These are phyloP conservation scores for Chiridota heheva DNA, from an alignment of 35 echinoderm and acorn worm species.

Conservation along the genomic window DNA sequence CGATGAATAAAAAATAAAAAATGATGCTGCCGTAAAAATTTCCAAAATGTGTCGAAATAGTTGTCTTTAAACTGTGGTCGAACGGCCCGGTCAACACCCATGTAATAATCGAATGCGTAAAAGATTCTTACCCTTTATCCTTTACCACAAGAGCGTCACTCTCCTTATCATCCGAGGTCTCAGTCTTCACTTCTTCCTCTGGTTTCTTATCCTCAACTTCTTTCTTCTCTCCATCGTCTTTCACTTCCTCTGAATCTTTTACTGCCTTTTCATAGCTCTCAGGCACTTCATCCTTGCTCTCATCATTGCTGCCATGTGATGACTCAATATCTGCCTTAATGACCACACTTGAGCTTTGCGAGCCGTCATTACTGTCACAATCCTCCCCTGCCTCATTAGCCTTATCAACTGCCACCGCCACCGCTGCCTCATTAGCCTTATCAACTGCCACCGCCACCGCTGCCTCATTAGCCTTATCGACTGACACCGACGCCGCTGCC, in stretches of 20 bases:
- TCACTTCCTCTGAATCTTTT: neutral
- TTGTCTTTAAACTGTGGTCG: no score
- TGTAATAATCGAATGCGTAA: no score
- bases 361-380: slow-evolving; percentile 2
- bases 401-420: slow-evolving; percentile 10
- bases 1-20: no score
- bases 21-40: no score
- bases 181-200: no score
- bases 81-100: no score
- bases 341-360: slow-evolving; percentile 11
- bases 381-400: slow-evolving; percentile 21
- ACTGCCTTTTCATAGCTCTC: neutral
- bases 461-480: slow-evolving; percentile 1
- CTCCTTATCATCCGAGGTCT: no score
- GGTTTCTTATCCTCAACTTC: no score
- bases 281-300: slow-evolving; percentile 33
- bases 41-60: no score
- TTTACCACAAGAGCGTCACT: no score
- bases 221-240: neutral
- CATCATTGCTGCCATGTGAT: neutral
- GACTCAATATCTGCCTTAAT: slow-evolving; percentile 41
- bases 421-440: neutral
- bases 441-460: slow-evolving; percentile 21
- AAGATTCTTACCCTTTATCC: no score
- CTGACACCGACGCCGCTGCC: neutral